Base-by-base conservation (phyloP, 2,888 invertebrate species). In the Zaprionus bogoriensis region DNA sequence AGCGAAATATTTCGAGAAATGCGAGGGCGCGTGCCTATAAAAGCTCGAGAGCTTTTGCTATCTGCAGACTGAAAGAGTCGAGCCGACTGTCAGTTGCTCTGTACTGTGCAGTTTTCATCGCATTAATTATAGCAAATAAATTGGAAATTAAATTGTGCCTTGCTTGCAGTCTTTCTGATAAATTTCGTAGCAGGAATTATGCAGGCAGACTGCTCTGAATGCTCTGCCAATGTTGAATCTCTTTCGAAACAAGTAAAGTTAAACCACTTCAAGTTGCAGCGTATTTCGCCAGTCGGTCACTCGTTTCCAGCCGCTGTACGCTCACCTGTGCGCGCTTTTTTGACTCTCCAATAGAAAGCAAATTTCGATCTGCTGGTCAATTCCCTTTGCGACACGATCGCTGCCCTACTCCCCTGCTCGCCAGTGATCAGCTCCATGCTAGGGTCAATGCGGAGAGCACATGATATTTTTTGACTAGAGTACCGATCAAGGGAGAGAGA, bases 11-110 rank as follows among this genome's bases (percentile, higher is more conserved):
- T 60, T 68, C 2, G 45, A 63, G 48, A 51, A 69, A 25, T 57
- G 41, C 51, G 48, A 68, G 48, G 58, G 41, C 68, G 71, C 71
- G 74, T 74, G 71, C 69, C 74, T 45, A 44, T 28, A 50, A 58
- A 48, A 58, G 57, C 65, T 46, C 19, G 23, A 27, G 23, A 51
- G 36, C 27, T 38, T 32, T 41, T 41, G 1, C 2, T 4, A 10
- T n/a, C n/a, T n/a, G n/a, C 12, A 17, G 10, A 6, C 1, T n/a
- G 6, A 7, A 25, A 23, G 10, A 4, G 1, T 19, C 12, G 32
- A 6, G 2, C n/a, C 22, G 50, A 50, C 36, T 20, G 0, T 2
- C 9, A 25, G n/a, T 19, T 62, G 14, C 68, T n/a, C 62, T 73
- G 32, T 17, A 14, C 10, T 27, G 10, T 9, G 4, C 2, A 39